phyloP scores from a whole-genome alignment of 92 coral and sea anemone species.

The Umimayanthus chanpuru region DNA sequence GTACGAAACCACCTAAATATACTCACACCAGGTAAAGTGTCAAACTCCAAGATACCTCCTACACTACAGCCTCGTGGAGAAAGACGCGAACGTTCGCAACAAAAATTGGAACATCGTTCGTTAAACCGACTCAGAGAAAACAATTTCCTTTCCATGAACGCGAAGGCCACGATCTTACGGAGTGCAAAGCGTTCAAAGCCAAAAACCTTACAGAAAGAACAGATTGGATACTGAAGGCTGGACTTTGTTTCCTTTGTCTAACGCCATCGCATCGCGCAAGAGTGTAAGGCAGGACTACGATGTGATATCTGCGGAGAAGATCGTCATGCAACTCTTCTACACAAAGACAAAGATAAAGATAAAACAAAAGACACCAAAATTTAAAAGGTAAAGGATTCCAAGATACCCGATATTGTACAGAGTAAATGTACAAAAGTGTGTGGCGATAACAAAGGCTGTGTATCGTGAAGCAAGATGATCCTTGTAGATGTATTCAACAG shows the following conservation, averaged over 20 bases:
- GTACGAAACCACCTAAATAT: too few species aligned
- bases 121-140: conserved; percentile 20
- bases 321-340: conserved; percentile 41
- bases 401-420: conserved; percentile 11
- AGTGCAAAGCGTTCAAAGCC: conserved; percentile 58
- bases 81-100: too few species aligned
- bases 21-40: too few species aligned
- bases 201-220: conserved; percentile 50
- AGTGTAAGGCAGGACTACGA: conserved; percentile 52
- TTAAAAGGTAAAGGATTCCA: conserved; percentile 9
- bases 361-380: not conserved
- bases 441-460: conserved; percentile 24
- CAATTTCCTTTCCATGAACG: conserved; percentile 45
- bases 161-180: conserved; percentile 51
- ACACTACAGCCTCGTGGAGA: too few species aligned
- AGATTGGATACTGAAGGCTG: conserved; percentile 54
- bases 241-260: conserved; percentile 59
- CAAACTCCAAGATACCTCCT: too few species aligned
- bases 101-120: not conserved
- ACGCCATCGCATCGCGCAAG: conserved; percentile 49
- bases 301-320: conserved; percentile 52
- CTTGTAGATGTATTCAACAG: conserved; percentile 51
- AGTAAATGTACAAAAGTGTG: conserved; percentile 45
- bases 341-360: conserved; percentile 34
- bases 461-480: conserved; percentile 56